A percentile compares a stretch with the other conserved stretches of the same genome.
These are phyloP conservation scores for Caenorhabditis remanei DNA, from an alignment of 1,140 invertebrate species.

Conservation along the genomic window DNA sequence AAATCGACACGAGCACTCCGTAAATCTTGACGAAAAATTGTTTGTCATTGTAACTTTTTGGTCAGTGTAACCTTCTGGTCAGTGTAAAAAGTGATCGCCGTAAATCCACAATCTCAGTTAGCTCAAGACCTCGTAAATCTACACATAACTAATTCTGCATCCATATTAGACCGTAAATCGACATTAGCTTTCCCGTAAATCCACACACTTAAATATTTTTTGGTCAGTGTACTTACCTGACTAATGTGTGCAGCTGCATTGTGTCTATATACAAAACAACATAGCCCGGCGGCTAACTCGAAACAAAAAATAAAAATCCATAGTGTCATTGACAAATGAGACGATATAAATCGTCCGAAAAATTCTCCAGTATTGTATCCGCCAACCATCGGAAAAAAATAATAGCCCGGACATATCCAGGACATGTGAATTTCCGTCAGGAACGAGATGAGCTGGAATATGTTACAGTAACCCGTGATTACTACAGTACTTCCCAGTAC, in stretches of 20 bases:
- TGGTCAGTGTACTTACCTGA: not conserved
- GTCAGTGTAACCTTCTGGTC: too few species aligned
- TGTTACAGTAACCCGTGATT: not conserved
- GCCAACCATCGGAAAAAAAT: constrained; percentile 18
- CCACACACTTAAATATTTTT: too few species aligned
- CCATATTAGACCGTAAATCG: too few species aligned
- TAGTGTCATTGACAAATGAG: not conserved
- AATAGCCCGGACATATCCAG: constrained; percentile 1
- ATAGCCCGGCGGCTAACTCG: not conserved
- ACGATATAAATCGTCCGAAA: not conserved
- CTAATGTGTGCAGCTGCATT: constrained; percentile 26
- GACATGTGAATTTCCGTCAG: constrained; percentile 18
- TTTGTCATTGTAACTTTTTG: too few species aligned
- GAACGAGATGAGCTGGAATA: not conserved
- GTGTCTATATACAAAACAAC: constrained; percentile 5
- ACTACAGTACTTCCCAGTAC: too few species aligned
- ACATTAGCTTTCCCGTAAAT: too few species aligned
- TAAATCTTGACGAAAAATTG: too few species aligned
- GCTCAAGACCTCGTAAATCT: too few species aligned
- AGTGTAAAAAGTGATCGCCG: too few species aligned
- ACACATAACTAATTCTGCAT: too few species aligned
- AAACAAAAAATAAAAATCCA: not conserved
- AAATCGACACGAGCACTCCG: too few species aligned
- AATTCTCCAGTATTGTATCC: constrained; percentile 34
- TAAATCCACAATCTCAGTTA: too few species aligned